Conservation (phyloP, 2,888 invertebrate genomes). For the Oxytorus armatus region DNA sequence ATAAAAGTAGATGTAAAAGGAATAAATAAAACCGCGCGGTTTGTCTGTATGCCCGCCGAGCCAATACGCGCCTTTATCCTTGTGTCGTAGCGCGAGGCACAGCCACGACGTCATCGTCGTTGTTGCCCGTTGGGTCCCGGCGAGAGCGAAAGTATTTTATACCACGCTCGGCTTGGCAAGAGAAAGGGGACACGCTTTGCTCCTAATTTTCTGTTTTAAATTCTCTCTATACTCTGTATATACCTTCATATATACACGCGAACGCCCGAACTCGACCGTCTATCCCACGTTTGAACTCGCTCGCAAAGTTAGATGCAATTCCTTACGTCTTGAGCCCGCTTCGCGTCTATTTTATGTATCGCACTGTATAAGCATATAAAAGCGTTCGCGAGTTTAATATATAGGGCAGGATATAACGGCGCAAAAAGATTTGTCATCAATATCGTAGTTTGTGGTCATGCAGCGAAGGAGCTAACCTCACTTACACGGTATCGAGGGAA, state of each 20-base stretch:
- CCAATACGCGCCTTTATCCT: conserved; percentile 34
- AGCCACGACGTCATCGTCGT: conserved; percentile 35
- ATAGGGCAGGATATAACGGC: neutral
- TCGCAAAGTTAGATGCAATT: conserved; percentile 41
- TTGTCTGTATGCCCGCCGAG: conserved; percentile 45
- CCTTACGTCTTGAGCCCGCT: neutral
- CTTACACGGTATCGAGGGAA: neutral
- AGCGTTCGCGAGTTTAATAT: neutral
- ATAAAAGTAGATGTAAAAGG: conserved; percentile 27
- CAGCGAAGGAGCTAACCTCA: neutral
- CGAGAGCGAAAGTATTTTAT: conserved; percentile 84
- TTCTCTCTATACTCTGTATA: conserved; percentile 36
- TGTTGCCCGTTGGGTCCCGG: conserved; percentile 58
- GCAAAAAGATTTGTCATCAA: neutral
- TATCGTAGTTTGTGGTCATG: neutral
- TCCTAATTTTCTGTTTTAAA: conserved; percentile 84
- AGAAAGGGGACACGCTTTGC: conserved; percentile 84
- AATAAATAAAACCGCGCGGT: conserved; percentile 3
- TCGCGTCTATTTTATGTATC: neutral
- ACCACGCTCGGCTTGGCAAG: conserved; percentile 84
- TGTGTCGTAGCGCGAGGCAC: conserved; percentile 7
- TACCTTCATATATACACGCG: conserved; percentile 25
- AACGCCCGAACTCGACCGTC: conserved; percentile 34
- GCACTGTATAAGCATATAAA: neutral
- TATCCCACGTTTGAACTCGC: conserved; percentile 61